These are phyloP conservation scores for Myrmecobius fasciatus DNA, from an alignment of 2,113 vertebrate species.

Conservation along the genomic window DNA sequence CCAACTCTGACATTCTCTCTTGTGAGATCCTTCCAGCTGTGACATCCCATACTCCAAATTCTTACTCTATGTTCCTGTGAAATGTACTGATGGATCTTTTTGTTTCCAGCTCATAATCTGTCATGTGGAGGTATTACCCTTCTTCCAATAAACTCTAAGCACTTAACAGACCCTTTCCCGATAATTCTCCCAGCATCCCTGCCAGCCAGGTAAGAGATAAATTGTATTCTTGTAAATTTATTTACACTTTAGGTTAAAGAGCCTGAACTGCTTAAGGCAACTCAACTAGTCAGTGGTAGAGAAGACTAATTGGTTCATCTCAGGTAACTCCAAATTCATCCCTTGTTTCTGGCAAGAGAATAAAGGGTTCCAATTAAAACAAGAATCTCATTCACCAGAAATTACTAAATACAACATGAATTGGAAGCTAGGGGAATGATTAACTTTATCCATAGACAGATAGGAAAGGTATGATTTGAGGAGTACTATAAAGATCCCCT, in stretches of 20 bases:
- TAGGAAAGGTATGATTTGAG: not conserved
- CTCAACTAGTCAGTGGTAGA: not conserved
- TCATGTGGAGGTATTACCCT: not conserved
- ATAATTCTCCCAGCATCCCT: not conserved
- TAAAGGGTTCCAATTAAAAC: not conserved
- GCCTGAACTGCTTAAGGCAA: not conserved
- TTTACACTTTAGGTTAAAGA: not conserved
- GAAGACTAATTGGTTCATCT: not conserved
- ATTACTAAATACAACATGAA: not conserved
- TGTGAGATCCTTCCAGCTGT: not conserved
- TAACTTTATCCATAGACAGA: not conserved
- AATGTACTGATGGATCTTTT: constrained; percentile 1
- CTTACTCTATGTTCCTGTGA: not conserved
- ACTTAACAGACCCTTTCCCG: not conserved
- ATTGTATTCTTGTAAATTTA: not conserved
- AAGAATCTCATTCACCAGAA: not conserved
- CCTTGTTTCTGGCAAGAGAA: not conserved
- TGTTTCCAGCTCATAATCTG: constrained; percentile 1
- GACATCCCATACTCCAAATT: not conserved
- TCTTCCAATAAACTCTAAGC: not conserved
- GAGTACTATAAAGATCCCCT: not conserved
- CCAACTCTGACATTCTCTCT: not conserved
- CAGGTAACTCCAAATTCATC: not conserved
- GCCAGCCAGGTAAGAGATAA: not conserved
- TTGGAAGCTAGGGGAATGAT: not conserved